Conservation (phyloP, 2,888 invertebrate species). For the Nephrocerus scutellatus region DNA sequence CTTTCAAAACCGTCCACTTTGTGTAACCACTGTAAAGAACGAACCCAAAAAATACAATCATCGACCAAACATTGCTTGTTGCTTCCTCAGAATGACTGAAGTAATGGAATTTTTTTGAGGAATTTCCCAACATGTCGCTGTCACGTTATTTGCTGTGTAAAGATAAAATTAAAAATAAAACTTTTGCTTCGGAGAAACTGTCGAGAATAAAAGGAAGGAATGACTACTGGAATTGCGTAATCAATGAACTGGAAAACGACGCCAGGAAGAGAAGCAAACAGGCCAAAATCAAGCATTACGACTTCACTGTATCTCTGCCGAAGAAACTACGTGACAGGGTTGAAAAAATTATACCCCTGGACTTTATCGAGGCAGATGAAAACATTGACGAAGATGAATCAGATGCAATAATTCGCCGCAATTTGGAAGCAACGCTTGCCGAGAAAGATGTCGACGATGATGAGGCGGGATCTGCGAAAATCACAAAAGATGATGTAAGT, state of each 20-base stretch:
- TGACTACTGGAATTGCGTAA: constrained; percentile 36
- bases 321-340: constrained; percentile 34
- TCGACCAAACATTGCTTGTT: no score
- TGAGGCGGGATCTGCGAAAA: constrained; percentile 4
- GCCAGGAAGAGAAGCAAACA: constrained; percentile 19
- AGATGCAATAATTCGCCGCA: no score
- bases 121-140: no score
- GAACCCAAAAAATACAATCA: no score
- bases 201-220: constrained; percentile 16
- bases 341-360: constrained; percentile 35
- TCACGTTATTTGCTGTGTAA: no score
- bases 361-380: constrained; percentile 33
- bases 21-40: no score
- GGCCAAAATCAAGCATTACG: constrained; percentile 24
- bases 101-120: no score
- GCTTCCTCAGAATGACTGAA: no score
- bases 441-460: constrained; percentile 22
- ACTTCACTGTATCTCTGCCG: constrained; percentile 40
- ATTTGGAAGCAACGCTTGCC: constrained; percentile 15
- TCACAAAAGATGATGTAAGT: neutral
- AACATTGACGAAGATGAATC: constrained; percentile 34
- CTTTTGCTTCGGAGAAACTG: no score
- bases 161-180: no score
- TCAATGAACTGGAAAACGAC: constrained; percentile 38
- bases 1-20: no score